phyloP scores from a whole-genome alignment of 2,888 invertebrate genomes.

The Campoplex nolae region DNA sequence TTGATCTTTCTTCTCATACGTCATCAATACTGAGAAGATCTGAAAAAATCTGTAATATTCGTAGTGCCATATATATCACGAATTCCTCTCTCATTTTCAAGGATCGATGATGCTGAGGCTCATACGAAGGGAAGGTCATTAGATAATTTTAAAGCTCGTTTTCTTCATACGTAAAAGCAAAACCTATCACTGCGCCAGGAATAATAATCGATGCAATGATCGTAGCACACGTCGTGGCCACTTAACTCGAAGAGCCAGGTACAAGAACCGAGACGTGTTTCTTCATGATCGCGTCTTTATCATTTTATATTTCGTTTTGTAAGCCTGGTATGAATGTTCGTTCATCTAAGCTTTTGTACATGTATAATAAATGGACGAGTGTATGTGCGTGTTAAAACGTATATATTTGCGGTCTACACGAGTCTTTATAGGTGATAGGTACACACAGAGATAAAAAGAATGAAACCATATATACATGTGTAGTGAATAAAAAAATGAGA shows the following conservation, averaged over 20 bases:
- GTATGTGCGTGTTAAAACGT: neutral
- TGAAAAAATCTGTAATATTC: conserved; percentile 24
- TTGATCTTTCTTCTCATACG: neutral
- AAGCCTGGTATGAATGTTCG: conserved; percentile 20
- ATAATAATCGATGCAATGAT: conserved; percentile 69
- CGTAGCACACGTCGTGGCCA: conserved; percentile 64
- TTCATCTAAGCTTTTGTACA: conserved; percentile 16
- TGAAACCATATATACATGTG: conserved; percentile 50
- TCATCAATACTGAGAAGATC: neutral
- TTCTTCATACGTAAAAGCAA: conserved; percentile 40
- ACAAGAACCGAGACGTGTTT: conserved; percentile 67
- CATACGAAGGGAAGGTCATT: conserved; percentile 44
- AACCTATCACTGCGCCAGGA: conserved; percentile 57
- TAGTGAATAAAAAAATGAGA: conserved; percentile 18
- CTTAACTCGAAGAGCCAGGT: conserved; percentile 65
- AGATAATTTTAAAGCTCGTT: conserved; percentile 64
- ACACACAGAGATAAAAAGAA: conserved; percentile 22
- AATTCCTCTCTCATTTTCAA: conserved; percentile 17
- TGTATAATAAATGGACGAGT: neutral
- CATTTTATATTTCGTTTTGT: conserved; percentile 67
- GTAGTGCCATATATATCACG: conserved; percentile 19
- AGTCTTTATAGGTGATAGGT: conserved; percentile 35
- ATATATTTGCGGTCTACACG: neutral
- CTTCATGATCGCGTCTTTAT: conserved; percentile 68
- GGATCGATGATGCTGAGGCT: neutral